Conservation (phyloP, 1,140 invertebrate species). For the Halictus rubicundus region DNA sequence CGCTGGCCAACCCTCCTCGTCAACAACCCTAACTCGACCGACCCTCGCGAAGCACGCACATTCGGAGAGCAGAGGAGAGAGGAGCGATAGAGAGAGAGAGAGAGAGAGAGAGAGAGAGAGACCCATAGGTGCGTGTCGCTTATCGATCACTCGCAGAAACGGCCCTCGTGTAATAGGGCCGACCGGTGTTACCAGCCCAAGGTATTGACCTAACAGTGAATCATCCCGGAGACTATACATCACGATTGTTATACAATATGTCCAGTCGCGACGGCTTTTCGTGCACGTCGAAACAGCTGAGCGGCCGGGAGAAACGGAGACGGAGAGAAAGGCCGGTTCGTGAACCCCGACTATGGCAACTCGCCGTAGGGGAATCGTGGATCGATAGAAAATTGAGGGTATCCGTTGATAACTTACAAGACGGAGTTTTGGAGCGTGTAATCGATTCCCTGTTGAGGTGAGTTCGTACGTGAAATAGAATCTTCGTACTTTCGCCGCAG, state of each 20-base stretch:
- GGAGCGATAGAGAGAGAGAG: too few species aligned
- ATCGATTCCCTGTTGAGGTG: not conserved
- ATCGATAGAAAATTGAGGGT: constrained; percentile 13
- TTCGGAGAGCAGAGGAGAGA: too few species aligned
- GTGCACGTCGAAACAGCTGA: constrained; percentile 18
- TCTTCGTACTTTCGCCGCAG: not conserved
- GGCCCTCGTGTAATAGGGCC: constrained; percentile 44
- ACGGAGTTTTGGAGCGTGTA: not conserved
- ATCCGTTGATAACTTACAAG: not conserved
- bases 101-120: not conserved
- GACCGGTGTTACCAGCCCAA: constrained; percentile 59
- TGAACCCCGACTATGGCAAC: not conserved
- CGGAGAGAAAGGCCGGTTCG: not conserved
- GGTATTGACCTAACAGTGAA: constrained; percentile 74
- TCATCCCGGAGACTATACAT: constrained; percentile 59
- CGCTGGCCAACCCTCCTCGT: constrained; percentile 37
- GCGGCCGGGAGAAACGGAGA: not conserved
- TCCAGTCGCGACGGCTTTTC: constrained; percentile 18
- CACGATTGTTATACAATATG: constrained; percentile 55
- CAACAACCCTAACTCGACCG: constrained; percentile 39
- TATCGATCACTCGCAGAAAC: constrained; percentile 65
- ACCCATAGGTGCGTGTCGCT: constrained; percentile 52
- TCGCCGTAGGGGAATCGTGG: constrained; percentile 10
- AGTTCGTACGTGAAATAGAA: constrained; percentile 1
- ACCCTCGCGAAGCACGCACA: too few species aligned